Evolutionary conservation across 2,888 invertebrate genomes (phyloP).

Genomic region (Eubasilissa splendida): DNA sequence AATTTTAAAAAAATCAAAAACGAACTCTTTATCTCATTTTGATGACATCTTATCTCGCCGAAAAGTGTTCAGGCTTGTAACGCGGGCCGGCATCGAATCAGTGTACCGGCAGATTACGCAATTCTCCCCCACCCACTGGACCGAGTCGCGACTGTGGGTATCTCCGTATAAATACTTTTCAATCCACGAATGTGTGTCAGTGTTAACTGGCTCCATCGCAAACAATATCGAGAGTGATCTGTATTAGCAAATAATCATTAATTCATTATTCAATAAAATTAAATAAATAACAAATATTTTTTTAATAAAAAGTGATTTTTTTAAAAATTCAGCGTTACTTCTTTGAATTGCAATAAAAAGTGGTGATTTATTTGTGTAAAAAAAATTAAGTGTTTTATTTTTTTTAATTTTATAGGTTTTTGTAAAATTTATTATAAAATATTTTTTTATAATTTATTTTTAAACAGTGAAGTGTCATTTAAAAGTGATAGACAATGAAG

Average conservation of each 20-base stretch:
- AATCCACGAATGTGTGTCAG: constrained; percentile 24
- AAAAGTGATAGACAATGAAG: neutral
- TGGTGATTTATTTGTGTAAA: neutral
- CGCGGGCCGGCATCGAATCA: constrained; percentile 6
- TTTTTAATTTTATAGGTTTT: no score
- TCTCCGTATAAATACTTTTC: constrained; percentile 19
- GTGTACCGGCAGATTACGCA: constrained; percentile 5
- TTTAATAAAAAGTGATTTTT: neutral
- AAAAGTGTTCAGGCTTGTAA: constrained; percentile 2
- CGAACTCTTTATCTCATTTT: neutral
- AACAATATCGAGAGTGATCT: constrained; percentile 32
- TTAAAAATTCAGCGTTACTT: neutral
- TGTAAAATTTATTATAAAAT: no score
- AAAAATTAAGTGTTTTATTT: neutral
- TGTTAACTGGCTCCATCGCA: constrained; percentile 1
- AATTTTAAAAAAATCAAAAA: neutral
- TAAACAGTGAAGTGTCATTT: no score
- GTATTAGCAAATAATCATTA: neutral
- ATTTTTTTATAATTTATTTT: no score
- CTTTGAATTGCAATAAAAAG: neutral
- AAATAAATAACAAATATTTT: neutral
- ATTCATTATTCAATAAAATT: neutral
- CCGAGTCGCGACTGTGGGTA: neutral
- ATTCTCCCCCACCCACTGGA: constrained; percentile 4
- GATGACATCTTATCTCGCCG: constrained; percentile 11